Evolutionary conservation across 2,888 invertebrate genomes (phyloP), one percentile per base, ranked within the genome.

Genomic region (Beris chalybata): DNA sequence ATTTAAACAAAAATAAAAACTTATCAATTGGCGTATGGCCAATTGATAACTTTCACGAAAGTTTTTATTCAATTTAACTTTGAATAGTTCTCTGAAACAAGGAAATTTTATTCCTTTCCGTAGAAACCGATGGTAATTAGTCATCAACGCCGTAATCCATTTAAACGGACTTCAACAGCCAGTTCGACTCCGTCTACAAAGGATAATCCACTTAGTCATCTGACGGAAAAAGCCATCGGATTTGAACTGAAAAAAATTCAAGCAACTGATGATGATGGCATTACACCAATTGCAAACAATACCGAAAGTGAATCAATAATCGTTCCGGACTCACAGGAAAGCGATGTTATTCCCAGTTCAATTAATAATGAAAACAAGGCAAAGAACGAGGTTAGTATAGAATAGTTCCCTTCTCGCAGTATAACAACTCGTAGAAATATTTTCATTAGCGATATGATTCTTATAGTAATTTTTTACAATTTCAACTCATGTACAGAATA

Each of bases 81-180:
- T 1, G 3, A 38, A 38, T 38, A 38, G 38, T 38, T 38, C 7
- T 7, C 5, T 38, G 9, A 38, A 38, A 38, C 38, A 38, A 9
- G 5, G 5, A 4, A 13, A 57, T 43, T 38, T 12, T 29, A n/a
- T 56, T 43, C 15, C 4, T n/a, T 13, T n/a, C 56, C n/a, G 30
- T 50, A 72, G 73, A 79, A 78, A 71, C 70, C 76, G 3, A 78
- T 81, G 74, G 76, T 77, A 47, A 67, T 78, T 6, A 77, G 74
- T 63, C 72, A 74, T 7, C 70, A 74, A 5, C 80, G 77, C 67
- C 76, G 85, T 30, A 83, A 85, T 70, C 83, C 85, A 1, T 84
- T 86, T 63, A 85, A 81, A 70, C 84, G 84, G 66, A 82, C 83
- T 69, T 81, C 82, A 48, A 76, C 79, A 31, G 79, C 80, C 5